Base-by-base conservation (phyloP, 2,797 vertebrate genomes). In the Acanthornis magna region DNA sequence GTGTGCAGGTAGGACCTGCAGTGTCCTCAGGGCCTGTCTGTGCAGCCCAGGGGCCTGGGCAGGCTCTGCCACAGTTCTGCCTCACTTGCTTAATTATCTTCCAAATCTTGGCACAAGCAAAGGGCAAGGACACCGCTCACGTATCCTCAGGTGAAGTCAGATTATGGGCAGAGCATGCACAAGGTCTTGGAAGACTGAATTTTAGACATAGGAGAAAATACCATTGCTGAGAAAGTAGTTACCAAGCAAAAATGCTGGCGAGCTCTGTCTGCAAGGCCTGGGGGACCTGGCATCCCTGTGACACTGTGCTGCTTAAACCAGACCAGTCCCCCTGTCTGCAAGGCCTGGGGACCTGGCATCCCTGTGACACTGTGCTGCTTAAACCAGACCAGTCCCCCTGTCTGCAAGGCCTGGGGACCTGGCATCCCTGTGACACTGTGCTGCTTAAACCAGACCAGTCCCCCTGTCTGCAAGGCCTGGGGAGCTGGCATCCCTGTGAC, bases 31-130 rank as follows among this genome's bases (percentile, higher is more conserved):
- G 38, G 43, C 10, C 48, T 26, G 19, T 54, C 36, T 54, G 29
- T 60, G 22, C 43, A 32, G n/a, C 48, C 7, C 40, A 58, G 30
- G 34, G 65, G 13, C 65, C 45, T 48, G 17, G 38, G 32, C 43
- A 66, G 18, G 9, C 4, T 21, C 34, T 42, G 27, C 22, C 9
- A 11, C 42, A 10, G 20, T 8, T 30, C 78, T 47, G 8, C 11
- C 30, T 74, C 1, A 0, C 34, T 55, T 43, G 20, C 5, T 18
- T 20, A 4, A n/a, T 61, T 43, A 5, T 19, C 30, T 62, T 23
- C 58, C 14, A 18, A 48, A 16, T 19, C 32, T 62, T 73, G 38
- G 48, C 43, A 29, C 32, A 22, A 38, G n/a, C 9, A 25, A 11
- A 30, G 57, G 78, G 26, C 30, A 57, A 50, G 30, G 22, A 22